Evolutionary conservation across 1,140 invertebrate species (phyloP).

Genomic region (Neodiprion virginianus): DNA sequence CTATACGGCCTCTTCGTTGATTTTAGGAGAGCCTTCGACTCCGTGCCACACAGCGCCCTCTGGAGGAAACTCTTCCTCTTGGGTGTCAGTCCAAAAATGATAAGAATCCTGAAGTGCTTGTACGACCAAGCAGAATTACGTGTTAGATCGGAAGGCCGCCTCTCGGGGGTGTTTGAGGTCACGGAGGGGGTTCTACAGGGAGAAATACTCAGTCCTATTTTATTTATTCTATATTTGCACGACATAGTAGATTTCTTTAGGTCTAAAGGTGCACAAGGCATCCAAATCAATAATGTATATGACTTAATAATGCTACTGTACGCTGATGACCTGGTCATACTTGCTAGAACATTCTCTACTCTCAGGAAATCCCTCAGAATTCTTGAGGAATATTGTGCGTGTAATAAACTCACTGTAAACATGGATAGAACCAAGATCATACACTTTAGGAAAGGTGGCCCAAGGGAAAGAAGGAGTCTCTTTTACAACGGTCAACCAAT

Average conservation of each 20-base stretch:
- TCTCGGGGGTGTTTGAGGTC: constrained; percentile 12
- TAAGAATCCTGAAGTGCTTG: constrained; percentile 23
- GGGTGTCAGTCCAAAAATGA: constrained; percentile 32
- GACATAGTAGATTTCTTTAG: constrained; percentile 28
- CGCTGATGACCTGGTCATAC: constrained; percentile 11
- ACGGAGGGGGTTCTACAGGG: constrained; percentile 33
- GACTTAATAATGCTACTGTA: neutral
- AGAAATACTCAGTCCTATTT: constrained; percentile 21
- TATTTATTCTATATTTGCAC: constrained; percentile 29
- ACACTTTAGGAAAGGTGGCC: constrained; percentile 31
- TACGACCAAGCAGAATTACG: constrained; percentile 26
- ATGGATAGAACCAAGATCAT: constrained; percentile 36
- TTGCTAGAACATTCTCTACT: neutral
- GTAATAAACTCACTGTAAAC: constrained; percentile 30
- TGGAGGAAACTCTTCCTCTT: constrained; percentile 31
- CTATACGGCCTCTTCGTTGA: constrained; percentile 34
- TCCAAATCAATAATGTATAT: constrained; percentile 7
- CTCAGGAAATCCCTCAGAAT: neutral
- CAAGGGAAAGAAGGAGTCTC: neutral
- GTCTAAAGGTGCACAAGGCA: neutral
- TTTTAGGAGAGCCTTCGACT: constrained; percentile 31
- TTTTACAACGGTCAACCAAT: neutral
- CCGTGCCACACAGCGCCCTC: constrained; percentile 27
- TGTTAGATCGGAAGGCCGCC: constrained; percentile 17
- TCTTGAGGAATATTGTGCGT: constrained; percentile 28